Evolutionary conservation across 2,797 vertebrate species (phyloP).

Genomic region (Lepidocolaptes lacrymiger): DNA sequence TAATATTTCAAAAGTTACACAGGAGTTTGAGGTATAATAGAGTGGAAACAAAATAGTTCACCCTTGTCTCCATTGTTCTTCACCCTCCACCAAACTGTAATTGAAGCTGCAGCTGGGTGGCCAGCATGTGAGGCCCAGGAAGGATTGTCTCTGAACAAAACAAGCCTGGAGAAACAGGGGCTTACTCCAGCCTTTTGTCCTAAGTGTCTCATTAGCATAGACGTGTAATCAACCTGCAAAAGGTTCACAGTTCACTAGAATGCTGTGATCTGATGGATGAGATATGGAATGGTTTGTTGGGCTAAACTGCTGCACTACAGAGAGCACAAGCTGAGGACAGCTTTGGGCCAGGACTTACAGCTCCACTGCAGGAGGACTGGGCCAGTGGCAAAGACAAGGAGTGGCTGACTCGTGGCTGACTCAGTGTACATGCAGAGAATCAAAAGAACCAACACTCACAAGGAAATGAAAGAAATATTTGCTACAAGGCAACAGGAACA

Average conservation of each 20-base stretch:
- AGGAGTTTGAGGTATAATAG: not conserved
- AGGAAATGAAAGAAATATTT: not conserved
- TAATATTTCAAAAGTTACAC: not conserved
- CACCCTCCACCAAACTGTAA: not conserved
- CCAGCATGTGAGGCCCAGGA: accelerated
- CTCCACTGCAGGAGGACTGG: not conserved
- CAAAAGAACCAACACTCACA: not conserved
- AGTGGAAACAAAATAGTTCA: not conserved
- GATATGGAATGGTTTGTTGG: not conserved
- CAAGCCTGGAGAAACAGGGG: not conserved
- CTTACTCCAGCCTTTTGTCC: not conserved
- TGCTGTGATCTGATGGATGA: not conserved
- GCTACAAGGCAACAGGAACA: not conserved
- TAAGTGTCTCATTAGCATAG: not conserved
- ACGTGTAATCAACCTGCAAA: not conserved
- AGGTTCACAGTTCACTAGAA: not conserved
- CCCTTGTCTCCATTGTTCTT: not conserved
- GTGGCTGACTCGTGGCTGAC: not conserved
- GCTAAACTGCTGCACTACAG: not conserved
- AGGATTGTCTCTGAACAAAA: not conserved
- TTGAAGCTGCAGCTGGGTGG: not conserved
- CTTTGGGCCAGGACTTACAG: not conserved
- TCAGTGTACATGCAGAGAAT: not conserved
- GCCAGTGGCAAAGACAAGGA: not conserved
- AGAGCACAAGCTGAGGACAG: not conserved